phyloP scores from a whole-genome alignment of 1,140 invertebrate genomes.

The Xylocopa sonorina region DNA sequence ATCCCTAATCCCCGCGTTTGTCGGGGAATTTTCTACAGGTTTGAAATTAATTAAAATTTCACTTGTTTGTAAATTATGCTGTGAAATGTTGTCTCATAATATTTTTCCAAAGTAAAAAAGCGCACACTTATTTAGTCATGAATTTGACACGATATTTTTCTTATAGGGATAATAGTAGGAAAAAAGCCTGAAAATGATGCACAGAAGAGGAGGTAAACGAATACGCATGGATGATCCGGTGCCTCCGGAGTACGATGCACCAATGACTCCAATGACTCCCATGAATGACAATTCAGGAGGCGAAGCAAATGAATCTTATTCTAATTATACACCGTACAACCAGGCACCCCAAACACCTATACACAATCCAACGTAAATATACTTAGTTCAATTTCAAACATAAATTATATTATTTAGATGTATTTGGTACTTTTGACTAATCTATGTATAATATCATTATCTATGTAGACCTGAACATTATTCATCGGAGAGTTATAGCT shows the following conservation, averaged over 20 bases:
- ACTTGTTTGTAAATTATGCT: slow-evolving; percentile 12
- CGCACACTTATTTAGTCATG: not conserved
- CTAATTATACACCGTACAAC: slow-evolving; percentile 79
- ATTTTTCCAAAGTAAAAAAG: not conserved
- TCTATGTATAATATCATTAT: slow-evolving; percentile 1
- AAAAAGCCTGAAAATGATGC: slow-evolving; percentile 83
- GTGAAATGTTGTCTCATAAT: not conserved
- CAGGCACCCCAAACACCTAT: slow-evolving; percentile 79
- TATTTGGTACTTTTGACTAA: not conserved
- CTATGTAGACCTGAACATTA: slow-evolving; percentile 76
- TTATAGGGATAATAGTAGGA: not conserved
- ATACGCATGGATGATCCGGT: slow-evolving; percentile 95
- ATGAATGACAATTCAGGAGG: slow-evolving; percentile 83
- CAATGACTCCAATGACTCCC: slow-evolving; percentile 90
- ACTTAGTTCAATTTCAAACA: not conserved
- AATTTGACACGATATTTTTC: not conserved
- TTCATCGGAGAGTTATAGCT: slow-evolving; percentile 77
- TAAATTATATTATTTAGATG: not conserved
- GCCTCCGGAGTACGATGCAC: slow-evolving; percentile 91
- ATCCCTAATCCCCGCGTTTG: slow-evolving; percentile 9
- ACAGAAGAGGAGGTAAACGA: slow-evolving; percentile 91
- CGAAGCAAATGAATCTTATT: slow-evolving; percentile 81
- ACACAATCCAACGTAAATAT: slow-evolving; percentile 78
- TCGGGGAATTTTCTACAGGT: slow-evolving; percentile 17
- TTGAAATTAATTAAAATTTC: slow-evolving; percentile 12